Evolutionary conservation across 2,113 vertebrate genomes (phyloP), one percentile per base, ranked within the genome.

Genomic region (Anthoscopus minutus): DNA sequence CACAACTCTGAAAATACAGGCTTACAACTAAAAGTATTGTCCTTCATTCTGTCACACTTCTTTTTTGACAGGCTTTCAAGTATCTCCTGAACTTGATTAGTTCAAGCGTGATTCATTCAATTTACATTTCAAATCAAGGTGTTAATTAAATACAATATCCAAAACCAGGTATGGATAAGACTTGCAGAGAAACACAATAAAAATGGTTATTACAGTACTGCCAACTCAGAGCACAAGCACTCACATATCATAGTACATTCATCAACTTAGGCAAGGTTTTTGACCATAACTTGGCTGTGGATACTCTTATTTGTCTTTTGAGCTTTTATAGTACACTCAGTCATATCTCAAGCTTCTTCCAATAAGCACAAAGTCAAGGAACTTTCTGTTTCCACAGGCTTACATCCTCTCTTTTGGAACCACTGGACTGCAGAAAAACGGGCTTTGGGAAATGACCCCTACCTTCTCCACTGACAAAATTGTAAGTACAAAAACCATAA

Each of bases 401-500:
- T 57, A 57, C 14, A 47, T 72, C 20, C 64, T 66, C 48, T 66
- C 47, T 37, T 93, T 82, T 57, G 25, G 40, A 76, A 38, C 15
- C 19, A 67, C 45, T 2, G 1, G 48, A 64, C 22, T 35, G 28
- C 12, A 92, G 56, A 73, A 76, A 51, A 70, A n/a, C 19, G 4
- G 6, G 18, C n/a, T 89, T 53, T 3, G 2, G 18, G 40, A 87
- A 85, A 83, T 2, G 28, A 84, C n/a, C 33, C 6, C 20, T 22
- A 28, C 20, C 28, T 65, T 81, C 18, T 88, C 54, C n/a, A 30
- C 37, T 37, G 33, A 54, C 19, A 50, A 87, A 74, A 79, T 21
- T 16, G 0, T 37, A 73, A 80, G 18, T 8, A 24, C 16, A 13
- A 87, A 79, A 20, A 54, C 19, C 0, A 0, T 27, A 81, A 73